A percentile compares a stretch with the other conserved stretches of the same genome.
Evolutionary conservation across 2,113 vertebrate genomes (phyloP).

Genomic region (Atractosteus spatula): DNA sequence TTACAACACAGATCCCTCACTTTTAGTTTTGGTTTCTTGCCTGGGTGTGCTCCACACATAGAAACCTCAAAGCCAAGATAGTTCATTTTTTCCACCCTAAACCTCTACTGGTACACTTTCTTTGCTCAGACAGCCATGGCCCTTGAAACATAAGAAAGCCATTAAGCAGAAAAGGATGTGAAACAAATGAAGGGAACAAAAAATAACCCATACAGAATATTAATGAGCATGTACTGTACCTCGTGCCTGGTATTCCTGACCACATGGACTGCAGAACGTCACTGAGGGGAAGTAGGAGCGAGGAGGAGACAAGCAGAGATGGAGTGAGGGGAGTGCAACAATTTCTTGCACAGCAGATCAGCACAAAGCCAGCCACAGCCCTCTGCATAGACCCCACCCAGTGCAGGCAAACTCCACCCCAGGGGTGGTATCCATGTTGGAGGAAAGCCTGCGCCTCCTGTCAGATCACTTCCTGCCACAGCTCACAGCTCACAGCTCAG

Average conservation of each 20-base stretch:
- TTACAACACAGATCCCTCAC: no score
- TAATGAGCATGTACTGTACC: slow-evolving; percentile 10
- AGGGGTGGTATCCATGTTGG: not conserved
- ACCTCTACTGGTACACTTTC: no score
- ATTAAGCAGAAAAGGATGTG: no score
- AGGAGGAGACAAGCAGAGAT: not conserved
- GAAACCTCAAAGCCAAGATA: no score
- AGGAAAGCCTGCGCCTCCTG: no score
- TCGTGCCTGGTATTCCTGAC: not conserved
- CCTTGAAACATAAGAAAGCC: no score
- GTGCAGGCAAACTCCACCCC: slow-evolving; percentile 14
- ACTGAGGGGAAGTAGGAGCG: slow-evolving; percentile 6
- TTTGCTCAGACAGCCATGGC: no score
- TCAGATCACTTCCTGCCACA: not conserved
- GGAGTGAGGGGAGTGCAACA: not conserved
- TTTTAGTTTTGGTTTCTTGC: no score
- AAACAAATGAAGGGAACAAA: no score
- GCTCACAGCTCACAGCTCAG: not conserved
- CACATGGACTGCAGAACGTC: slow-evolving; percentile 21
- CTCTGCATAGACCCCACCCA: slow-evolving; percentile 11
- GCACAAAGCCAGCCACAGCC: not conserved
- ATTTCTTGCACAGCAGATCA: not conserved
- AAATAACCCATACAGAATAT: no score
- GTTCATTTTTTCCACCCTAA: no score
- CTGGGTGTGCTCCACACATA: no score